Conservation (phyloP, 2,888 invertebrate species). For the Synergus laeviventris region DNA sequence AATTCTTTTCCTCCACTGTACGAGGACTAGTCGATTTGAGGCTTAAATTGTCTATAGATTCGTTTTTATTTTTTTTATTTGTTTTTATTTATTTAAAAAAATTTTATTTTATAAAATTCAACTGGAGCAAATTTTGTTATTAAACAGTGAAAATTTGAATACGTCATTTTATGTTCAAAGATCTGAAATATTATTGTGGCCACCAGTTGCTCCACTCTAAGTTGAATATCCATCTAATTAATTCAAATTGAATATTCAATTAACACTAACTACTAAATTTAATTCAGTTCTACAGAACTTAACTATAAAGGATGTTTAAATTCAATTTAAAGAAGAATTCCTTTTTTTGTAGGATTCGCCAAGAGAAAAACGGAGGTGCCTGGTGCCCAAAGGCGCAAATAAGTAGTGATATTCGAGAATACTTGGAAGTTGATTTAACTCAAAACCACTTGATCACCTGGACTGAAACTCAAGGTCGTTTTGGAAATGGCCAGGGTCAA, state of each 20-base stretch:
- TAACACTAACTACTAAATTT: no score
- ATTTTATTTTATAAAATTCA: no score
- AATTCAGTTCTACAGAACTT: no score
- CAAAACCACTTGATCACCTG: constrained; percentile 87
- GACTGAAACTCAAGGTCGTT: constrained; percentile 93
- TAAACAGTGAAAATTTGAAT: background rate
- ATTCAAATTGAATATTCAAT: no score
- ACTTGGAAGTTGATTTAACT: constrained; percentile 87
- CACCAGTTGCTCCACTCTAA: no score
- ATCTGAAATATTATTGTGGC: no score
- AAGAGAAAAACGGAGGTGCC: constrained; percentile 92
- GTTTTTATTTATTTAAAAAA: background rate
- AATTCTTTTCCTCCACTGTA: background rate
- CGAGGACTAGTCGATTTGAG: background rate
- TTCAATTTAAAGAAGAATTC: background rate
- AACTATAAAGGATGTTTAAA: no score
- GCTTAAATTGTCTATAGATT: background rate
- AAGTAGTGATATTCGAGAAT: constrained; percentile 86
- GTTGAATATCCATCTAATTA: no score
- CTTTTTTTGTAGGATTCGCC: constrained; percentile 82
- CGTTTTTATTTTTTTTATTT: background rate
- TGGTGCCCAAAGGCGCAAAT: constrained; percentile 94
- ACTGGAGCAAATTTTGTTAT: background rate
- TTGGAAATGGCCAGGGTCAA: constrained; percentile 93
- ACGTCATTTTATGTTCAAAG: no score